Evolutionary conservation across 2,113 vertebrate genomes (phyloP).

Genomic region (Gulo gulo): DNA sequence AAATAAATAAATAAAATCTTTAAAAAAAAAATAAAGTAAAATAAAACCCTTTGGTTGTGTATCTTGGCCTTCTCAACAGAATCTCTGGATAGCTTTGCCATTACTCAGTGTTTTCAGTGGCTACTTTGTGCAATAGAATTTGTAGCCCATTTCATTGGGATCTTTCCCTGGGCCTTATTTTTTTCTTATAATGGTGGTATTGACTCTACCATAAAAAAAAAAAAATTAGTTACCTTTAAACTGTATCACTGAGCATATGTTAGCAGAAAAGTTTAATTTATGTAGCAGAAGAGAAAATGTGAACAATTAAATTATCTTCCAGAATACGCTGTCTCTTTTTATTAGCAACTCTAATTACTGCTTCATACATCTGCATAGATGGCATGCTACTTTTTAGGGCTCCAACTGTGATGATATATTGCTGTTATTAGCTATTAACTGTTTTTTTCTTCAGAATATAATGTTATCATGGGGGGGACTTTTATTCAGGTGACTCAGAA

Average conservation of each 20-base stretch:
- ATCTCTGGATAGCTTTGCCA: background rate
- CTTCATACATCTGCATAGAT: conserved; percentile 55
- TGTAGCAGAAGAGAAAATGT: conserved; percentile 59
- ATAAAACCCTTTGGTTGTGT: background rate
- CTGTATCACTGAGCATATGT: conserved; percentile 52
- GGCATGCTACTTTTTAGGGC: background rate
- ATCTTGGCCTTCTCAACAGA: background rate
- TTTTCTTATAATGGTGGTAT: background rate
- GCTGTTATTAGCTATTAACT: conserved; percentile 26
- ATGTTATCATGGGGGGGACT: background rate
- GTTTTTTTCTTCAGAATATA: conserved; percentile 16
- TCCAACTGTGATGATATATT: conserved; percentile 49
- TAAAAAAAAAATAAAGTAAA: too few relatives aligned
- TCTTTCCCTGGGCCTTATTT: background rate
- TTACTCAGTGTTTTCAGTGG: background rate
- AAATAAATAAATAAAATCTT: too few relatives aligned
- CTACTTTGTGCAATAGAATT: background rate
- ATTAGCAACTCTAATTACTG: conserved; percentile 65
- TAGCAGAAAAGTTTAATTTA: conserved; percentile 64
- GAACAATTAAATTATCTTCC: conserved; percentile 67
- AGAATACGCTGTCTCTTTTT: conserved; percentile 54
- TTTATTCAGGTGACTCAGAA: background rate
- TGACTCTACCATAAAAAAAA: conserved; percentile 32
- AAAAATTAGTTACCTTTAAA: conserved; percentile 57
- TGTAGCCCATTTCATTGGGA: background rate